Evolutionary conservation across 2,113 vertebrate species (phyloP), one percentile per base, ranked within the genome.

Genomic region (Orthonyx spaldingii): DNA sequence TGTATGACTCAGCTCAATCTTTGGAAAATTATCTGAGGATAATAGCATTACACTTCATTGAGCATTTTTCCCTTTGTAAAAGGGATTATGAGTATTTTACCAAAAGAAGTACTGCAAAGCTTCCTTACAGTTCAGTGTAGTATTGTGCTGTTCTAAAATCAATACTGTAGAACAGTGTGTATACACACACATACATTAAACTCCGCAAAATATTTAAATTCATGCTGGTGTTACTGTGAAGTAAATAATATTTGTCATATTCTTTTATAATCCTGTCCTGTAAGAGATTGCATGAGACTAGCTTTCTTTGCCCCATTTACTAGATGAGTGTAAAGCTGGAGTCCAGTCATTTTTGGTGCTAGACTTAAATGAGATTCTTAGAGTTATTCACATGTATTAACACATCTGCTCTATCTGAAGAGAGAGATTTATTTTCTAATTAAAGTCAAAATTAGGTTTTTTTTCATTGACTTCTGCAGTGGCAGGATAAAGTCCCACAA

Each of bases 251-350:
- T 86, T 89, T 70, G 26, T 90, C 59, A 77, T 72, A 52, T 72
- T 32, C 33, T 88, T 93, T 92, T 87, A 63, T 76, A 72, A 63
- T 53, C 42, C 61, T 84, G 37, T 85, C 33, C 30, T 50, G 6
- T 76, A 81, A 94, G 32, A 83, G 50, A 42, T 26, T 76, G 18
- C 30, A 23, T 60, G 26, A 66, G 39, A 83, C 59, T 72, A 84
- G 59, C 47, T 96, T 84, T 94, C 56, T 46, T 81, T 94, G 84
- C 72, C 87, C 64, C 80, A 79, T 95, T 97, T 94, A 59, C 41
- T 65, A 90, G 41, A 76, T 59, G 44, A 93, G 15, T 75, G 10
- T 69, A 46, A 76, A 86, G 21, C 56, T 72, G 15, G n/a, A 89
- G 66, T 90, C 74, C 59, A 66, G 70, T 88, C 30, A 74, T 53